These are phyloP conservation scores for Aurelia sp. DNA, from an alignment of 30 jellyfish, hydroid and myxozoan species.

Conservation along the genomic window DNA sequence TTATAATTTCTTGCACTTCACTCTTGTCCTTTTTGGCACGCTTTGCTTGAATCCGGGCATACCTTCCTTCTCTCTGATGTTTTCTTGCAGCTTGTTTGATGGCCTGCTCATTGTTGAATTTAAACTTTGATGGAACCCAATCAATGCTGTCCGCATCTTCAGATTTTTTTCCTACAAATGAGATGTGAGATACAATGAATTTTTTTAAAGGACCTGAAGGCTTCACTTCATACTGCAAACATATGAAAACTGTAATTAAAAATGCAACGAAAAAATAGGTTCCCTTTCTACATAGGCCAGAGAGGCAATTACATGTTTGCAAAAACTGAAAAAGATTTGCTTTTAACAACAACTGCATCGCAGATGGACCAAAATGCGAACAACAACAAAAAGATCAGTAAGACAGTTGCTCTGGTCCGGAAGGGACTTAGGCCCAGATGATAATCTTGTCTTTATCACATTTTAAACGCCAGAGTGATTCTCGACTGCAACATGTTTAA, in stretches of 20 bases:
- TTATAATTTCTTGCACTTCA: too few species aligned
- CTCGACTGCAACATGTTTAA: not conserved
- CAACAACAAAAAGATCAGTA: too few species aligned
- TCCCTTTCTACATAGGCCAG: too few species aligned
- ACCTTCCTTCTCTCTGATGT: not conserved
- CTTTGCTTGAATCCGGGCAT: conserved; percentile 13
- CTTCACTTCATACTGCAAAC: not conserved
- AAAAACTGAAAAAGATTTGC: too few species aligned
- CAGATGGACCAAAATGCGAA: too few species aligned
- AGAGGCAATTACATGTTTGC: too few species aligned
- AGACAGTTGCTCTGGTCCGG: too few species aligned
- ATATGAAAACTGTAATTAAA: not conserved
- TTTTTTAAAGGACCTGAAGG: not conserved
- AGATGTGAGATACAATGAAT: not conserved
- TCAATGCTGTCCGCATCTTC: conserved; percentile 12
- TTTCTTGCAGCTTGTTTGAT: conserved; percentile 22
- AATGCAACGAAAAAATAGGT: too few species aligned
- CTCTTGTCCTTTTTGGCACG: not conserved
- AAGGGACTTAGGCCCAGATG: too few species aligned
- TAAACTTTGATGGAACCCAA: conserved; percentile 37
- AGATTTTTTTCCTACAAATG: conserved; percentile 14
- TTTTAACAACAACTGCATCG: too few species aligned
- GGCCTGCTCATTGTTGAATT: conserved; percentile 17
- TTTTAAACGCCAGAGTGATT: not conserved
- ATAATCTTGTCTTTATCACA: not conserved